phyloP scores from a whole-genome alignment of 2,888 invertebrate species.

The Polydrusus pterygomalis region DNA sequence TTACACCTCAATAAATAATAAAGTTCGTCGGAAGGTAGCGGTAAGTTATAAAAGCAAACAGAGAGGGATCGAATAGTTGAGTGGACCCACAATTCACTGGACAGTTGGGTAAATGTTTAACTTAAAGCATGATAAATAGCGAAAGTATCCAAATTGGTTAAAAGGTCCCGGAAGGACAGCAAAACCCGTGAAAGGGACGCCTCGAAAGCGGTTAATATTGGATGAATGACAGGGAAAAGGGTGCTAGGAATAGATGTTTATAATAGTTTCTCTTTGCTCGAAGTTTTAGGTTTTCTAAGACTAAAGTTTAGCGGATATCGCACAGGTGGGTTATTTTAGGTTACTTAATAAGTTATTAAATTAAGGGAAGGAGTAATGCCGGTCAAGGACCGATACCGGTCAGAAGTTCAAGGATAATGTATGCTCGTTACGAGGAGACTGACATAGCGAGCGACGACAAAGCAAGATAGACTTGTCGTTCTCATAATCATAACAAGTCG shows the following conservation, averaged over 20 bases:
- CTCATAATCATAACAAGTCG: too few species aligned
- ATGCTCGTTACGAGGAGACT: too few species aligned
- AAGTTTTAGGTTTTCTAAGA: conserved; percentile 15
- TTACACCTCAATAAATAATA: conserved; percentile 40
- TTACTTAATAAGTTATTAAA: not conserved
- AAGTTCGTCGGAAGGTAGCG: conserved; percentile 36
- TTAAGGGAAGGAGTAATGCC: not conserved
- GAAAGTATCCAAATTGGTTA: conserved; percentile 45
- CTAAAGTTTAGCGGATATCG: conserved; percentile 4
- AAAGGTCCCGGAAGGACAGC: conserved; percentile 37
- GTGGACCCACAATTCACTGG: conserved; percentile 42
- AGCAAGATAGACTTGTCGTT: too few species aligned
- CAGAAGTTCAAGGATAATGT: conserved; percentile 2
- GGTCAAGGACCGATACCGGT: not conserved
- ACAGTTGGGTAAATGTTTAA: conserved; percentile 47
- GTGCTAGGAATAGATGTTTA: conserved; percentile 3
- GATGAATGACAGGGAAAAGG: conserved; percentile 31
- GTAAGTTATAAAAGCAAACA: conserved; percentile 48
- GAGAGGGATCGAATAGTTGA: conserved; percentile 47
- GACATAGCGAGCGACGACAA: too few species aligned
- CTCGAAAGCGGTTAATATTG: conserved; percentile 43
- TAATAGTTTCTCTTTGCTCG: conserved; percentile 21
- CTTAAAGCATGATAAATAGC: conserved; percentile 49
- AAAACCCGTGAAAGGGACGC: conserved; percentile 39
- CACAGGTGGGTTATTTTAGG: conserved; percentile 9